phyloP scores from a whole-genome alignment of 2,113 vertebrate species.

The Orientallactaga bullata region DNA sequence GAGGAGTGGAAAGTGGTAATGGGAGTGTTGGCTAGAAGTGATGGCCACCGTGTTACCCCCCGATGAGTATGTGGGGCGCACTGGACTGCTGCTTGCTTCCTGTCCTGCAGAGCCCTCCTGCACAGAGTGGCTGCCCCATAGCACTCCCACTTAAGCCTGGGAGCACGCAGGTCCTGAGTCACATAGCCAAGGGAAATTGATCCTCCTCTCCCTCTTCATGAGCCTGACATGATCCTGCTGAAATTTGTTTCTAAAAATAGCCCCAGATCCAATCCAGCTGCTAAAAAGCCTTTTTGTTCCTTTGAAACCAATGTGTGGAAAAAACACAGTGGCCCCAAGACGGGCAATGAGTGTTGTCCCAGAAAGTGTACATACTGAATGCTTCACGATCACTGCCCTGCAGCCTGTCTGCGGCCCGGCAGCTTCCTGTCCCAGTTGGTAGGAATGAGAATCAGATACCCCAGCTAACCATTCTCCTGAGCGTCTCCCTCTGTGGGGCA shows the following conservation, averaged over 20 bases:
- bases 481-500: background rate
- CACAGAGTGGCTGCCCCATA: background rate
- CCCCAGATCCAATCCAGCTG: constrained; percentile 56
- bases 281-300: constrained; percentile 73
- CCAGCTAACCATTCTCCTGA: background rate
- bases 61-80: background rate
- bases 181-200: background rate
- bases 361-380: rapidly evolving
- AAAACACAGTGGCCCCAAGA: constrained; percentile 59
- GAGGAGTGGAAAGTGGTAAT: background rate
- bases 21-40: background rate
- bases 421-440: background rate
- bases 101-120: background rate
- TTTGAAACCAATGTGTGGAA: constrained; percentile 59
- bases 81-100: background rate
- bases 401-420: background rate
- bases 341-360: constrained; percentile 15
- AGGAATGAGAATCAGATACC: background rate
- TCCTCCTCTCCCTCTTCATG: background rate
- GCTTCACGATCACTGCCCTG: background rate
- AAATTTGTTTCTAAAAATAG: constrained; percentile 75
- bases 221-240: constrained; percentile 55
- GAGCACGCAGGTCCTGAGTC: background rate
- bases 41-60: background rate
- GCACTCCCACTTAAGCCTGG: background rate